Conservation (phyloP, 2,113 vertebrate species). For the Ailuropoda melanoleuca region DNA sequence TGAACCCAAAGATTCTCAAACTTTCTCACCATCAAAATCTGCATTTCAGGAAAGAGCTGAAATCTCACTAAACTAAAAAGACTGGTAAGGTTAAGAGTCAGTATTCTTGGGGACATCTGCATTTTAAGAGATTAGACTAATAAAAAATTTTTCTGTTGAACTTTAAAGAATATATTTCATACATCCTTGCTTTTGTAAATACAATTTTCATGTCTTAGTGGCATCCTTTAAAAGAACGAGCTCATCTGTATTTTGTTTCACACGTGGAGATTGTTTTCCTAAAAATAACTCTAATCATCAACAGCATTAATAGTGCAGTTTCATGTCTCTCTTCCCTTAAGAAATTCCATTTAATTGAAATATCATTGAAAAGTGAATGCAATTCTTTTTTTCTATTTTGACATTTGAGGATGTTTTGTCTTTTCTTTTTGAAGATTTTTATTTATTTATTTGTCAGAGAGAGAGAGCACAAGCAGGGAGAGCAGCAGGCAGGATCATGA, state of each 20-base stretch:
- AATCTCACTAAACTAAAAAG: not conserved
- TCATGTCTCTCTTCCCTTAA: not conserved
- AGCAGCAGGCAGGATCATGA: not conserved
- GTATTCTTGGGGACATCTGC: not conserved
- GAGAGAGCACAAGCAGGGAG: too few relatives aligned
- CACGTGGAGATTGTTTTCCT: not conserved
- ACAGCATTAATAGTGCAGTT: not conserved
- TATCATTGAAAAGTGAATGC: not conserved
- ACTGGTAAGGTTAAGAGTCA: not conserved
- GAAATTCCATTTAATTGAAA: constrained; percentile 10
- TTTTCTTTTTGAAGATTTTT: too few relatives aligned
- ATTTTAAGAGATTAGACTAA: not conserved
- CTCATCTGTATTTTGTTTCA: not conserved
- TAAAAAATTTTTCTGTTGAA: not conserved
- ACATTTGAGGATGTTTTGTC: not conserved
- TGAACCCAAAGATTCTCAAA: not conserved
- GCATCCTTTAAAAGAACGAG: not conserved
- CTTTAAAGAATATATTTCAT: not conserved
- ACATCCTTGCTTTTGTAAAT: not conserved
- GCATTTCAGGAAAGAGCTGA: not conserved
- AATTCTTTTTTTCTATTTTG: not conserved
- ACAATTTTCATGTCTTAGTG: not conserved
- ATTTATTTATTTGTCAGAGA: too few relatives aligned
- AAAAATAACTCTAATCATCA: not conserved
- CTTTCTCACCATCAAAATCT: not conserved